phyloP scores from a whole-genome alignment of 1,140 invertebrate species.

The Homarus americanus region DNA sequence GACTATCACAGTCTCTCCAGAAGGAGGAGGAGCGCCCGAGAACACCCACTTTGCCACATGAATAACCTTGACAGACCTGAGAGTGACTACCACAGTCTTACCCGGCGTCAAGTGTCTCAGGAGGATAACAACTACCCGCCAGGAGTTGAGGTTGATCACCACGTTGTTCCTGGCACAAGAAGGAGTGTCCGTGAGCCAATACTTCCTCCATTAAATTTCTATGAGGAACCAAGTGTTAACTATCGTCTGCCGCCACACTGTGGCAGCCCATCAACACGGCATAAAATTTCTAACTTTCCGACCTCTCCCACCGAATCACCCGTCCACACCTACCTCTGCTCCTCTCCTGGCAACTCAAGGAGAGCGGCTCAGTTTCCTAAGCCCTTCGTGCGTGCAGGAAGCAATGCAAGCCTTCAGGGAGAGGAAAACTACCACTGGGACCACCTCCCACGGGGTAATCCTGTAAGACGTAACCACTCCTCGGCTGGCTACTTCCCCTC shows the following conservation, averaged over 20 bases:
- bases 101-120: constrained; percentile 29
- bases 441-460: constrained; percentile 25
- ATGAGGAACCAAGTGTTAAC: constrained; percentile 24
- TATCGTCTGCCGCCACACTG: neutral
- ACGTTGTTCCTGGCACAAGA: neutral
- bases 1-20: neutral
- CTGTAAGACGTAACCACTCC: constrained; percentile 54
- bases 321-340: neutral
- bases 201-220: constrained; percentile 11
- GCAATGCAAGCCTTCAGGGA: constrained; percentile 44
- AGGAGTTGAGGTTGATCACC: neutral
- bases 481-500: constrained; percentile 62
- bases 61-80: constrained; percentile 56
- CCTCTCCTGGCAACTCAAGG: constrained; percentile 20
- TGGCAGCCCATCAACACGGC: constrained; percentile 31
- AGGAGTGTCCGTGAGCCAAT: constrained; percentile 18
- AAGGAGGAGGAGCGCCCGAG: neutral
- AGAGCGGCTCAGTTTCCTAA: constrained; percentile 41
- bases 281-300: constrained; percentile 49
- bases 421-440: constrained; percentile 30
- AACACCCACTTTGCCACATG: constrained; percentile 13
- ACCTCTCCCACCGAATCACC: neutral
- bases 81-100: constrained; percentile 16
- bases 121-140: constrained; percentile 46
- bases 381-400: constrained; percentile 49